A percentile compares a stretch with the other conserved stretches of the same genome.
Evolutionary conservation across 37 sponge, comb jelly and placozoan genomes (phyloP).

Genomic region (Spongia lamella): DNA sequence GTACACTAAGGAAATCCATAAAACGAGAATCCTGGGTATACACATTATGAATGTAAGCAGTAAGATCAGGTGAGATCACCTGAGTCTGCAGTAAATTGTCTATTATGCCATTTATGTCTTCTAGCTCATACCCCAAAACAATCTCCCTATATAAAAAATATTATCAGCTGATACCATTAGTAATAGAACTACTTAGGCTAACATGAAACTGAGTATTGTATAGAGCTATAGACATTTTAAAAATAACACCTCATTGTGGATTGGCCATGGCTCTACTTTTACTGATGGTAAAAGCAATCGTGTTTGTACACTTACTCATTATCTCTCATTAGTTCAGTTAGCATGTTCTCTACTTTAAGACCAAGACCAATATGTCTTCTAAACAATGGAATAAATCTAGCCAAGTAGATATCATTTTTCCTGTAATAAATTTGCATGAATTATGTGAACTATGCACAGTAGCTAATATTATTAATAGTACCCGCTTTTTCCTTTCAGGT

Average conservation of each 20-base stretch:
- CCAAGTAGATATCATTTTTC: constrained; percentile 77
- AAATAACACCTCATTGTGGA: no score
- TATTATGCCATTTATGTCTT: constrained; percentile 27
- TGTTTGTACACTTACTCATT: constrained; percentile 47
- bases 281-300: no score
- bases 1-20: constrained; percentile 57
- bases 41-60: not conserved
- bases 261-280: no score
- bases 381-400: constrained; percentile 62
- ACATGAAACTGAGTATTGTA: no score
- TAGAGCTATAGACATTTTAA: no score
- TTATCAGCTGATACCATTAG: no score
- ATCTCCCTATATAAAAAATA: no score
- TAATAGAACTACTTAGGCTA: no score
- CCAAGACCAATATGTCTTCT: constrained; percentile 40
- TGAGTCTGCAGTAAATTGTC: constrained; percentile 8
- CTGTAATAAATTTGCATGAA: constrained; percentile 55
- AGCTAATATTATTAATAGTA: no score
- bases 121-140: not conserved
- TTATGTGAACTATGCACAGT: no score
- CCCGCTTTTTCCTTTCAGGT: constrained; percentile 14
- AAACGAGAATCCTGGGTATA: constrained; percentile 52
- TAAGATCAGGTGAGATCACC: not conserved
- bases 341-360: constrained; percentile 47
- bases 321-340: constrained; percentile 40